Evolutionary conservation across 2,888 invertebrate species (phyloP).

Genomic region (Melieria omissa): DNA sequence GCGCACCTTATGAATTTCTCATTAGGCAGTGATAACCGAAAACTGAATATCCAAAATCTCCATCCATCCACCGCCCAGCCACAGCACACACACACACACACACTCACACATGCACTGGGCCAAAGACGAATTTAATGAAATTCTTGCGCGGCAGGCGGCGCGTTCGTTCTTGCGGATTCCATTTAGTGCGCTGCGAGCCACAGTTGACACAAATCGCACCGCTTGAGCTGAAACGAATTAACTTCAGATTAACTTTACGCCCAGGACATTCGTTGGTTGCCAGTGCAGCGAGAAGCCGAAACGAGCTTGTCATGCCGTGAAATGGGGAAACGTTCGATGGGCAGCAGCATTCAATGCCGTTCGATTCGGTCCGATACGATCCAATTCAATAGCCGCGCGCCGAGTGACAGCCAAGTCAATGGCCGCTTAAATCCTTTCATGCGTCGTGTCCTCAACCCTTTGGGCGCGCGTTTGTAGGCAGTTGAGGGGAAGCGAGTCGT

Average conservation of each 20-base stretch:
- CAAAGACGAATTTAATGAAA: conserved; percentile 30
- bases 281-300: not conserved
- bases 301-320: conserved; percentile 10
- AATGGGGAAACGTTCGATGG: conserved; percentile 23
- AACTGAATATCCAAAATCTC: too few relatives aligned
- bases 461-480: not conserved
- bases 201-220: conserved; percentile 30
- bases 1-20: conserved; percentile 48
- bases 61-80: conserved; percentile 3
- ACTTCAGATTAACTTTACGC: conserved; percentile 65
- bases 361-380: too few relatives aligned
- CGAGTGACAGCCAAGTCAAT: conserved; percentile 1
- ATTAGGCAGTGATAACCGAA: conserved; percentile 44
- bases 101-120: not conserved
- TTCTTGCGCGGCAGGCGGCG: conserved; percentile 20
- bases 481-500: not conserved
- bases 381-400: not conserved
- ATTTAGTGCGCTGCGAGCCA: not conserved
- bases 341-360: conserved; percentile 29
- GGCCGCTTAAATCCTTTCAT: conserved; percentile 21
- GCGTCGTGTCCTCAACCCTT: conserved; percentile 16
- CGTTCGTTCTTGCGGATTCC: not conserved
- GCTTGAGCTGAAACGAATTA: conserved; percentile 61
- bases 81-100: conserved; percentile 3
- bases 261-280: too few relatives aligned